Percentiles rank a stretch among this genome's conserved stretches.
phyloP scores from a whole-genome alignment of 2,797 vertebrate species.

The Peromyscus attwateri region DNA sequence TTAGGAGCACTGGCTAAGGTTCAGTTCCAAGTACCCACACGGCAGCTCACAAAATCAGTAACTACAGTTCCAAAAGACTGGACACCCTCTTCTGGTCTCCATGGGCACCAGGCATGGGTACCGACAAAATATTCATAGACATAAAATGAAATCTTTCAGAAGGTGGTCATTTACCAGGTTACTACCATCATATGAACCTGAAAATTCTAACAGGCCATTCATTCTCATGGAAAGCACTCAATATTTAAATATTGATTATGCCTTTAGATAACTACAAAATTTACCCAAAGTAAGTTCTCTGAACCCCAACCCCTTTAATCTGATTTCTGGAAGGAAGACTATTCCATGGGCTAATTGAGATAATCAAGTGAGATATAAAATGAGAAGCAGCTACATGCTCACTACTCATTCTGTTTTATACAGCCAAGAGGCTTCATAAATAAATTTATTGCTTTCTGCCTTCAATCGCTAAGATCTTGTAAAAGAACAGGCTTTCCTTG shows the following conservation, averaged over 20 bases:
- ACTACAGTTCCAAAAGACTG: neutral
- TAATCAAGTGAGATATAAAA: neutral
- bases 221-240: neutral
- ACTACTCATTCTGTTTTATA: neutral
- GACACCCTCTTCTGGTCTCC: neutral
- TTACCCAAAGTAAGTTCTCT: conserved; percentile 13
- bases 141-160: neutral
- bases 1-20: no score
- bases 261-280: neutral
- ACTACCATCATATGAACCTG: neutral
- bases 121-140: neutral
- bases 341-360: neutral
- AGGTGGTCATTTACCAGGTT: neutral
- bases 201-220: neutral
- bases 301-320: neutral
- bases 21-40: neutral
- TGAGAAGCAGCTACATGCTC: neutral
- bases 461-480: neutral
- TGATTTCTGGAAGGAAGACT: neutral
- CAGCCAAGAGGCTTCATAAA: neutral
- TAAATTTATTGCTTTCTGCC: neutral
- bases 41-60: neutral
- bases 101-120: neutral
- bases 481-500: conserved; percentile 8
- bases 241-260: conserved; percentile 10